Evolutionary conservation across 2,888 invertebrate species (phyloP).

Genomic region (Harmothoe impar): DNA sequence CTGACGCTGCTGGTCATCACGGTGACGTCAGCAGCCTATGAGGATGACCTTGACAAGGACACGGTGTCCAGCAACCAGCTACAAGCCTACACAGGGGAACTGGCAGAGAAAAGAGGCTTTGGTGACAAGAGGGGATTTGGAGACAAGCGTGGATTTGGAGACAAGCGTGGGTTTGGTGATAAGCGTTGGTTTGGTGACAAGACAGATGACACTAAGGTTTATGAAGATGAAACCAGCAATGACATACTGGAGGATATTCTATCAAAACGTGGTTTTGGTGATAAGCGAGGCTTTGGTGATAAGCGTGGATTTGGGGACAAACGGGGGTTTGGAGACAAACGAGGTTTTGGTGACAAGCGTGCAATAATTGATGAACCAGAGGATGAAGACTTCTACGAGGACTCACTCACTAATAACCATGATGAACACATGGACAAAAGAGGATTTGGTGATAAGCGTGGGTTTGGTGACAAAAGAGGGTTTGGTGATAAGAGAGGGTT

Average conservation of each 20-base stretch:
- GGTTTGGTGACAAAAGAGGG: constrained; percentile 40
- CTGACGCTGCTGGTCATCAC: not conserved
- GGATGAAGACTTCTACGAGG: constrained; percentile 6
- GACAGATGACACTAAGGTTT: not conserved
- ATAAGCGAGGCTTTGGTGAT: constrained; percentile 41
- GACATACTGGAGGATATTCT: not conserved
- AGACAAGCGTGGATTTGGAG: constrained; percentile 23
- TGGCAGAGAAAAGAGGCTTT: constrained; percentile 13
- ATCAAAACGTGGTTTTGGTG: constrained; percentile 36
- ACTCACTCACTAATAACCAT: not conserved
- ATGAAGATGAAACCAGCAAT: not conserved
- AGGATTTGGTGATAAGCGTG: constrained; percentile 35
- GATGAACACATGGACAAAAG: not conserved
- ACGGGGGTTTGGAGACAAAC: constrained; percentile 25
- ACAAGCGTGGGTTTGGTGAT: constrained; percentile 35
- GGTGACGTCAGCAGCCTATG: not conserved
- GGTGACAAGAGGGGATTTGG: constrained; percentile 44
- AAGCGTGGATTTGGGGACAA: constrained; percentile 50
- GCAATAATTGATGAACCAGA: not conserved
- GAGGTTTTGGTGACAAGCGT: constrained; percentile 43
- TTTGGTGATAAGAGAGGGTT: constrained; percentile 52
- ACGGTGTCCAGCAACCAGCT: not conserved
- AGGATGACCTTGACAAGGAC: not conserved
- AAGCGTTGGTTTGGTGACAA: constrained; percentile 3
- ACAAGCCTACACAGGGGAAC: not conserved